Conservation (phyloP, 1,140 invertebrate genomes). For the Tribolium castaneum region DNA sequence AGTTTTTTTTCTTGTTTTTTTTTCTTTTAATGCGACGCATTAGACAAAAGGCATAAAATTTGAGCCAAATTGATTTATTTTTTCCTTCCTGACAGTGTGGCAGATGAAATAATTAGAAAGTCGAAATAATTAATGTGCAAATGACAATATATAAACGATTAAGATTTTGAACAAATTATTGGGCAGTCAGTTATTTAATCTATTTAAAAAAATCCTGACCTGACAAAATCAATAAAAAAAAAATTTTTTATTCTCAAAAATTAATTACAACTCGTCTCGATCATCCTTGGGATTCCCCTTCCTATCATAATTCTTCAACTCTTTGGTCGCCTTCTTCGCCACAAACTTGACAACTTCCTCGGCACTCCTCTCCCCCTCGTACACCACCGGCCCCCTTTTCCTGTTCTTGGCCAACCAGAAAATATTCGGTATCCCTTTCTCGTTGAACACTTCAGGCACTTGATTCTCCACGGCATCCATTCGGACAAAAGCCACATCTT, state of each 20-base stretch:
- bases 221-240: no score
- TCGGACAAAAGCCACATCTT: slow-evolving; percentile 92
- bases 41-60: no score
- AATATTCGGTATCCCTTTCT: slow-evolving; percentile 91
- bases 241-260: not conserved
- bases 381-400: slow-evolving; percentile 84
- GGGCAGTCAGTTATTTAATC: no score
- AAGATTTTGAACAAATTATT: no score
- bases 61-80: no score
- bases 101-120: no score
- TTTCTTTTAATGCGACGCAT: no score
- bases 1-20: no score
- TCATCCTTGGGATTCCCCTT: slow-evolving; percentile 80
- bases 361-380: slow-evolving; percentile 85
- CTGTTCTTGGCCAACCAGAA: slow-evolving; percentile 90
- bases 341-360: slow-evolving; percentile 96
- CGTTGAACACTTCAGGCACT: slow-evolving; percentile 87
- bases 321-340: slow-evolving; percentile 86
- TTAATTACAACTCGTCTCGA: slow-evolving; percentile 78
- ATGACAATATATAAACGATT: no score
- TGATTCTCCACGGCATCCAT: slow-evolving; percentile 98
- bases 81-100: no score
- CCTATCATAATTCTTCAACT: slow-evolving; percentile 86
- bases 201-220: no score
- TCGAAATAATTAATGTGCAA: no score